Conservation (phyloP, 1,140 invertebrate genomes). For the Gryllus bimaculatus region DNA sequence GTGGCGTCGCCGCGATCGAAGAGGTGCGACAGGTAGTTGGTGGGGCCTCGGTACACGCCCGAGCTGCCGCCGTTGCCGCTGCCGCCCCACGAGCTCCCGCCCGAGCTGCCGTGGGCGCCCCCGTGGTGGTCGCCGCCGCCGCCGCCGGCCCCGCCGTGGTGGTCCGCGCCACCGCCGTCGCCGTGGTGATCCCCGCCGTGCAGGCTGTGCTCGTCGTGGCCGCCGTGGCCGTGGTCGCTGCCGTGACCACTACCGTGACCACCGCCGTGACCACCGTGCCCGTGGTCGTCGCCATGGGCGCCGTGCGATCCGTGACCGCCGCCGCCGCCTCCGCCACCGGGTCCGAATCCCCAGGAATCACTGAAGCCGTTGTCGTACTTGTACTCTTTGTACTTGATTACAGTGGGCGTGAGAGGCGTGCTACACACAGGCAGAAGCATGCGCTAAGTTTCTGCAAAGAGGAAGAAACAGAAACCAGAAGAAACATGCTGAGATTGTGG, state of each 20-base stretch:
- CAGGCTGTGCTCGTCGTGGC: background rate
- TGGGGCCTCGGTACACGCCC: background rate
- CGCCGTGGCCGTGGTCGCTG: no score
- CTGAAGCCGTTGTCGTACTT: background rate
- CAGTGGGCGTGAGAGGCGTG: background rate
- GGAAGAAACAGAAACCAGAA: background rate
- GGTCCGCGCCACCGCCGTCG: background rate
- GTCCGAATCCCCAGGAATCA: background rate
- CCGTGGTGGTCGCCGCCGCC: no score
- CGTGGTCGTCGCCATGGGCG: background rate
- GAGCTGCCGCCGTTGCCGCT: background rate
- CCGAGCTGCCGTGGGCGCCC: background rate
- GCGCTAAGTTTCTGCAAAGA: background rate
- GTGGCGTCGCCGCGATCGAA: background rate
- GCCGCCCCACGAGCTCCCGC: background rate
- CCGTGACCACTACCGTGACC: background rate
- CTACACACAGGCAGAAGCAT: conserved; percentile 3
- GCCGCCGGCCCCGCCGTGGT: no score
- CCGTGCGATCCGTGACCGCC: background rate
- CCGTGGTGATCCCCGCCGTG: background rate
- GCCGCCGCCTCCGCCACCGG: no score
- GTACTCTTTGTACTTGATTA: conserved; percentile 1
- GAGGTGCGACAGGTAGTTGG: background rate
- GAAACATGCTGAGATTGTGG: background rate
- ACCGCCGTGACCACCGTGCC: background rate